Conservation (phyloP, 92 coral and sea anemone genomes). For the Zoanthus sociatus region DNA sequence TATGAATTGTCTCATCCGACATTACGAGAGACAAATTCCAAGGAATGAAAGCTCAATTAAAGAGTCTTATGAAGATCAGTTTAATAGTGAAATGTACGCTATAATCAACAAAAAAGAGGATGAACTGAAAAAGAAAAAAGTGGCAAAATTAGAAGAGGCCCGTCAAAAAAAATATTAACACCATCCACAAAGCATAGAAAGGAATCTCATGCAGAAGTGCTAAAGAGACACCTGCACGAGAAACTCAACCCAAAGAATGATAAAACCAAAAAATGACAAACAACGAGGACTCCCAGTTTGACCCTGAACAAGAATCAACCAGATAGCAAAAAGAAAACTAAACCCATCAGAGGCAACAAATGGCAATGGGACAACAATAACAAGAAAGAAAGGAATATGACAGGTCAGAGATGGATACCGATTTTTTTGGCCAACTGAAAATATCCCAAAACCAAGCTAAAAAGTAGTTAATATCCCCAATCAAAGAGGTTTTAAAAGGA, state of each 20-base stretch:
- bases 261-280: neutral
- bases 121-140: conserved; percentile 8
- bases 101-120: conserved; percentile 12
- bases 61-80: neutral
- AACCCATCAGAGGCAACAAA: conserved; percentile 11
- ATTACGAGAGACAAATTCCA: conserved; percentile 29
- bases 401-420: neutral
- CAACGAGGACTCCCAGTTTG: conserved; percentile 8
- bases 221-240: conserved; percentile 28
- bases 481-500: too few relatives aligned
- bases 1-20: conserved; percentile 13
- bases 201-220: conserved; percentile 11
- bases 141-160: conserved; percentile 4
- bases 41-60: neutral
- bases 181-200: conserved; percentile 15
- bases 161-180: conserved; percentile 29
- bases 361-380: conserved; percentile 23
- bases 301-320: conserved; percentile 8
- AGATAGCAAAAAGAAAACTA: conserved; percentile 14
- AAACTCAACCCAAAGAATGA: conserved; percentile 37
- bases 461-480: too few relatives aligned
- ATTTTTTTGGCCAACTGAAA: too few relatives aligned
- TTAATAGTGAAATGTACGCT: conserved; percentile 25
- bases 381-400: conserved; percentile 6
- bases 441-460: too few relatives aligned